Conservation (phyloP, 2,888 invertebrate species). For the Invenusta paracnida region DNA sequence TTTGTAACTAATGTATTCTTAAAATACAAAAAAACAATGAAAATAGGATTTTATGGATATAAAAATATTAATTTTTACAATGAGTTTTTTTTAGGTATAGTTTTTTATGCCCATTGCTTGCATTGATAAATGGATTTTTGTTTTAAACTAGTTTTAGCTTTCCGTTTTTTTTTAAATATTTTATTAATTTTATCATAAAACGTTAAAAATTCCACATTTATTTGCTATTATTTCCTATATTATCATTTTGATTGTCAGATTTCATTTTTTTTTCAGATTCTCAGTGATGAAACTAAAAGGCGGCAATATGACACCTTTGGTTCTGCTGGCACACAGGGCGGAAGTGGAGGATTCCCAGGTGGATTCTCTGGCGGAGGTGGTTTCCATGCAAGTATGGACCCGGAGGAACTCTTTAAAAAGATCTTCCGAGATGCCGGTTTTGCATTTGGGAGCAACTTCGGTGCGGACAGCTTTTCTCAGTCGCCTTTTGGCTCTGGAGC, state of each 20-base stretch:
- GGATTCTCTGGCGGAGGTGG: background rate
- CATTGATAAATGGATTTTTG: no score
- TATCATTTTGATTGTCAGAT: no score
- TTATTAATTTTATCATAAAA: no score
- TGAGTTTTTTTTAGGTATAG: no score
- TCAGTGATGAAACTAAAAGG: conserved; percentile 82
- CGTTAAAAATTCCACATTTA: no score
- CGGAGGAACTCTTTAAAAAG: conserved; percentile 89
- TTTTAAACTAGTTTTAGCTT: no score
- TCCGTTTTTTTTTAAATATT: no score
- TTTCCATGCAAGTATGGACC: conserved; percentile 83
- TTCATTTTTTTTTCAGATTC: conserved; percentile 33
- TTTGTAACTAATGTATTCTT: background rate
- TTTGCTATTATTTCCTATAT: no score
- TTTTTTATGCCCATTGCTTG: no score
- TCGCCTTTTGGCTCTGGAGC: conserved; percentile 83
- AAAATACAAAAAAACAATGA: background rate
- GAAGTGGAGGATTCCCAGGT: conserved; percentile 44
- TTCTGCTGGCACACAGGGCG: conserved; percentile 41
- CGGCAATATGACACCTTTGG: conserved; percentile 90
- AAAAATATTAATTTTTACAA: background rate
- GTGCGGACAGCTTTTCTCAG: conserved; percentile 76
- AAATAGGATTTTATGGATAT: background rate
- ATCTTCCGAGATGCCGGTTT: conserved; percentile 70
- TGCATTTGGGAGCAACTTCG: conserved; percentile 63